A percentile compares a stretch with the other conserved stretches of the same genome.
Evolutionary conservation across 2,888 invertebrate species (phyloP).

Genomic region (Tipula lateralis): DNA sequence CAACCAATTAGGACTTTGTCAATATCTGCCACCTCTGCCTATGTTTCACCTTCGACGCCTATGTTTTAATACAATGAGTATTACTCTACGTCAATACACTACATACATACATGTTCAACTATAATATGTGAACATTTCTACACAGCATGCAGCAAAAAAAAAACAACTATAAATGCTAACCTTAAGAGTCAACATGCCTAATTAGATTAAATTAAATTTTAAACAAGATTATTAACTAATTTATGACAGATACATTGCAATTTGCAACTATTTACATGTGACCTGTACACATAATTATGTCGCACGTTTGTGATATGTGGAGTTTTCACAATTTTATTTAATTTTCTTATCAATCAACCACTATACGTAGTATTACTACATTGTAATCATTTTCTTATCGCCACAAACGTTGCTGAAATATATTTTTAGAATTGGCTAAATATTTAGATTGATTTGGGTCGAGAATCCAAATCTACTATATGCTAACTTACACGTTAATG

Average conservation of each 20-base stretch:
- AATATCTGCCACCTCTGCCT: too few relatives aligned
- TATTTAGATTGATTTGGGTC: not conserved
- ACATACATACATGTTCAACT: too few relatives aligned
- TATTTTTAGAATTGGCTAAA: not conserved
- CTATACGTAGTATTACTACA: not conserved
- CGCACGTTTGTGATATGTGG: not conserved
- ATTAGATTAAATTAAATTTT: not conserved
- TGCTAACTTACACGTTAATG: not conserved
- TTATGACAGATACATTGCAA: not conserved
- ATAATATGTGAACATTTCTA: not conserved
- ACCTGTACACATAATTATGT: not conserved
- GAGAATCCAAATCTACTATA: not conserved
- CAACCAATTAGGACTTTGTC: too few relatives aligned
- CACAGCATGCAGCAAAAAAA: not conserved
- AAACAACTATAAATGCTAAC: not conserved
- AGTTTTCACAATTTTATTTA: not conserved
- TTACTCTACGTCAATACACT: not conserved
- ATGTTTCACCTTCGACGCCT: not conserved
- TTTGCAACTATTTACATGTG: not conserved
- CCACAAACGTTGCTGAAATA: not conserved
- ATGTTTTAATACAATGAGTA: not conserved
- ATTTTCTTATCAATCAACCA: not conserved
- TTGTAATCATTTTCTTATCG: not conserved
- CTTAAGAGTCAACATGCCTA: not conserved
- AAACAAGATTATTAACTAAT: not conserved